phyloP scores from a whole-genome alignment of 1,140 invertebrate species.

The Dendroctonus ponderosae region DNA sequence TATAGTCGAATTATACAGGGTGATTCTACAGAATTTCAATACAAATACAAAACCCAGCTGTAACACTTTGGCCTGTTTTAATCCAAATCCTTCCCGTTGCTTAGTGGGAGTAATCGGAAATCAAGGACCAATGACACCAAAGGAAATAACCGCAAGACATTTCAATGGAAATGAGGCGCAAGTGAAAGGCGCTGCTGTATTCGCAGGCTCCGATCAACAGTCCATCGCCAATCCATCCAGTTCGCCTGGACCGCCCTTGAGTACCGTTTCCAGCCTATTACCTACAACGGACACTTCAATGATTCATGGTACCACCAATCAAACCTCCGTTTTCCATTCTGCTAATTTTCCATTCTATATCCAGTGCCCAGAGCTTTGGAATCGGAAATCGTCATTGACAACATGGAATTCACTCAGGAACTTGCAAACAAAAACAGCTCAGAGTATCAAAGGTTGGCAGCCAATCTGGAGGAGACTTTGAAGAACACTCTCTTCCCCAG shows the following conservation, averaged over 20 bases:
- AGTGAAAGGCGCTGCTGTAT: constrained; percentile 40
- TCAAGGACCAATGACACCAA: constrained; percentile 51
- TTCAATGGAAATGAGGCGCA: constrained; percentile 39
- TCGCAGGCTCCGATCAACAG: constrained; percentile 28
- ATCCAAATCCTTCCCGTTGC: too few species aligned
- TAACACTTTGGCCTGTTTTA: too few species aligned
- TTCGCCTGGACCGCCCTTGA: constrained; percentile 53
- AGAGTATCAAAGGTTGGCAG: constrained; percentile 61
- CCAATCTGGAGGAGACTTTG: constrained; percentile 59
- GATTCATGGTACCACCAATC: constrained; percentile 40
- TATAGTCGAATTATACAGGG: too few species aligned
- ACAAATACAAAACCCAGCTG: too few species aligned
- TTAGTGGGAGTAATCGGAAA: constrained; percentile 58
- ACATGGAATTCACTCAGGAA: constrained; percentile 60
- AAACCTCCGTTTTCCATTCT: constrained; percentile 3
- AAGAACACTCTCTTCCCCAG: constrained; percentile 57
- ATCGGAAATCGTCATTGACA: constrained; percentile 65
- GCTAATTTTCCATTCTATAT: constrained; percentile 39
- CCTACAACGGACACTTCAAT: constrained; percentile 54
- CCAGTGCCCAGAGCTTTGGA: constrained; percentile 66
- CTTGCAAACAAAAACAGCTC: constrained; percentile 60
- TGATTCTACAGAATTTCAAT: too few species aligned
- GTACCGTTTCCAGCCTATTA: constrained; percentile 52
- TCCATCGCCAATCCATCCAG: constrained; percentile 28
- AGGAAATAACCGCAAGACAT: constrained; percentile 45